Evolutionary conservation across 2,888 invertebrate species (phyloP).

Genomic region (Plebejus melissa): DNA sequence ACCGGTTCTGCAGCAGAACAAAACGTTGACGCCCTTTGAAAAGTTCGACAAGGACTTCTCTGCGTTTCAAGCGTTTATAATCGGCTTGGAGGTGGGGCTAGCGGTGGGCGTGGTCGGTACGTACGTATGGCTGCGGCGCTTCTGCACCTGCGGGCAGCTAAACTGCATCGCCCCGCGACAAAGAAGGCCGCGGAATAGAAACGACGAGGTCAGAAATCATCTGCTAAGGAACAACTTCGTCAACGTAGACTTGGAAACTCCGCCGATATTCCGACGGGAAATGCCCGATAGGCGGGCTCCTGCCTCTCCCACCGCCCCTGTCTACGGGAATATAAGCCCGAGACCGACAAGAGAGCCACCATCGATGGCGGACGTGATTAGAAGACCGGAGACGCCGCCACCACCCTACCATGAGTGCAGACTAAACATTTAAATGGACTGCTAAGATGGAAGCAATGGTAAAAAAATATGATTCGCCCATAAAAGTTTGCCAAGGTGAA

Average conservation of each 20-base stretch:
- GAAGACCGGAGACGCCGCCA: constrained; percentile 65
- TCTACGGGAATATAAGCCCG: background rate
- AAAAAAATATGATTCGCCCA: background rate
- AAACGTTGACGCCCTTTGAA: constrained; percentile 55
- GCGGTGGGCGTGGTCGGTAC: constrained; percentile 65
- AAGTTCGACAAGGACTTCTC: constrained; percentile 68
- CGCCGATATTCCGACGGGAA: constrained; percentile 59
- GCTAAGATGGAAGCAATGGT: background rate
- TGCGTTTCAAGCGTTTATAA: constrained; percentile 63
- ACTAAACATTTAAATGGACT: constrained; percentile 45
- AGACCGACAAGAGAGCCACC: background rate
- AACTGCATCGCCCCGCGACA: constrained; percentile 47
- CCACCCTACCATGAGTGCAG: constrained; percentile 69
- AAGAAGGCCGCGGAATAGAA: constrained; percentile 44
- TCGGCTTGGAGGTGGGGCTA: constrained; percentile 66
- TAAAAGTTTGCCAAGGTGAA: background rate
- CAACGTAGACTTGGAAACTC: constrained; percentile 63
- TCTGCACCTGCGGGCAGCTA: constrained; percentile 55
- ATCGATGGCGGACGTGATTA: constrained; percentile 50
- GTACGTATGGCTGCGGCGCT: constrained; percentile 63
- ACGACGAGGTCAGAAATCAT: constrained; percentile 60
- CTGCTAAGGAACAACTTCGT: constrained; percentile 61
- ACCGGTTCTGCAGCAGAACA: constrained; percentile 37
- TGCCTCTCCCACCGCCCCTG: constrained; percentile 41
- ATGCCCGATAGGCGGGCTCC: constrained; percentile 52